Conservation (phyloP, 2,888 invertebrate genomes). For the Drosophila longiperda region DNA sequence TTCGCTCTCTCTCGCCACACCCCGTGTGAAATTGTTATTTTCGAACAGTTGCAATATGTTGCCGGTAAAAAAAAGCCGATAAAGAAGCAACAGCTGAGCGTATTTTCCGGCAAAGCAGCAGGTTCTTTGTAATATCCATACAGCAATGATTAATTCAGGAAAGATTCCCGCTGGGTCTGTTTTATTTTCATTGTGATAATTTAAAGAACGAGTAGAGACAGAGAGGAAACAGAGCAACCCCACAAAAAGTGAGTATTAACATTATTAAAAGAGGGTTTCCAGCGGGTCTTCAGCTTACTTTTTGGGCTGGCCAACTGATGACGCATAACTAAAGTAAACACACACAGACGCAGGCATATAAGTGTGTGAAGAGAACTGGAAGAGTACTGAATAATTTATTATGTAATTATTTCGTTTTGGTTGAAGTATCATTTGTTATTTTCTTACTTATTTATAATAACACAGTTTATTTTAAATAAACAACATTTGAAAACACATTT, state of each 20-base stretch:
- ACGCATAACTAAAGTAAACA: conserved; percentile 17
- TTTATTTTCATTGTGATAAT: background rate
- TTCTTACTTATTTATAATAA: background rate
- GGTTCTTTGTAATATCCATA: background rate
- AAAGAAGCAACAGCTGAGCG: background rate
- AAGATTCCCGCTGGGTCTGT: background rate
- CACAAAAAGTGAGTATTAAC: background rate
- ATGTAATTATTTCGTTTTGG: background rate
- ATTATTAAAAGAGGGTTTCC: conserved; percentile 20
- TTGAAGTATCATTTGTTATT: background rate
- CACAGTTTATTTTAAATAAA: too few species aligned
- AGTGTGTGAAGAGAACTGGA: background rate
- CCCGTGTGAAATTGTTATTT: background rate
- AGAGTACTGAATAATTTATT: conserved; percentile 6
- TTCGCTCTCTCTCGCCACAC: background rate
- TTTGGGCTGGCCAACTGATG: conserved; percentile 19
- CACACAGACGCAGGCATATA: background rate
- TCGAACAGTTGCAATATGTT: background rate
- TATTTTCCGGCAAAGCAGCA: background rate
- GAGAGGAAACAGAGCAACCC: conserved; percentile 23
- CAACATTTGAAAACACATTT: background rate
- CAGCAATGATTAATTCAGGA: background rate
- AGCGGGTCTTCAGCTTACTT: conserved; percentile 13
- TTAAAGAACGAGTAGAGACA: conserved; percentile 4
- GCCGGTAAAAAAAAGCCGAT: background rate